These are phyloP conservation scores for Cephus pygmeus DNA, from an alignment of 2,888 invertebrate genomes.

Conservation along the genomic window DNA sequence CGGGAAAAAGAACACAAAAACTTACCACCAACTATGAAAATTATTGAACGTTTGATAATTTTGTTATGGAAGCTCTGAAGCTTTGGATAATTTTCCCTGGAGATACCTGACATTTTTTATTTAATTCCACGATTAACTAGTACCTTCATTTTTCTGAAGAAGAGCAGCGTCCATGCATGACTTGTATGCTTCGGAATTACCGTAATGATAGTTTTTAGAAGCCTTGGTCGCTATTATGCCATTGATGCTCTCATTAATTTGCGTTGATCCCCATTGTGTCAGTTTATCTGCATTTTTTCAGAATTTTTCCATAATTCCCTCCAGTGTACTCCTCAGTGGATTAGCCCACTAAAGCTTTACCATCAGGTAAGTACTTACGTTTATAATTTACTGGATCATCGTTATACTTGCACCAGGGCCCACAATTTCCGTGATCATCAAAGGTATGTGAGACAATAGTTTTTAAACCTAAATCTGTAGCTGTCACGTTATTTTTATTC, in stretches of 20 bases:
- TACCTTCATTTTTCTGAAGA: not conserved
- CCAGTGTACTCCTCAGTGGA: not conserved
- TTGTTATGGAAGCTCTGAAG: not conserved
- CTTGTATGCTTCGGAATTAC: not conserved
- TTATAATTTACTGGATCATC: constrained; percentile 11
- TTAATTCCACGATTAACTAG: not conserved
- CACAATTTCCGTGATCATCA: constrained; percentile 20
- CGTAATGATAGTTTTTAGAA: not conserved
- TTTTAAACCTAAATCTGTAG: not conserved
- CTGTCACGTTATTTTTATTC: not conserved
- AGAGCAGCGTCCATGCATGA: not conserved
- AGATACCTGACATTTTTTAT: constrained; percentile 4
- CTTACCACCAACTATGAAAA: too few relatives aligned
- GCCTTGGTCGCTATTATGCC: not conserved
- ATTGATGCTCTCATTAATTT: not conserved
- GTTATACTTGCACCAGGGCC: constrained; percentile 12
- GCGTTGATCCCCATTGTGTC: constrained; percentile 16
- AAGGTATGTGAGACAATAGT: constrained; percentile 9
- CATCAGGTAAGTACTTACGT: not conserved
- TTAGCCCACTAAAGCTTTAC: not conserved
- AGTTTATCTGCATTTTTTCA: constrained; percentile 16
- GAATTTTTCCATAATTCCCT: constrained; percentile 2
- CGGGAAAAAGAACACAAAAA: too few relatives aligned
- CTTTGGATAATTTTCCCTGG: not conserved
- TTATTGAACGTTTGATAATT: too few relatives aligned